These are phyloP conservation scores for Vanessa tameamea DNA, from an alignment of 1,140 invertebrate genomes.

Conservation along the genomic window DNA sequence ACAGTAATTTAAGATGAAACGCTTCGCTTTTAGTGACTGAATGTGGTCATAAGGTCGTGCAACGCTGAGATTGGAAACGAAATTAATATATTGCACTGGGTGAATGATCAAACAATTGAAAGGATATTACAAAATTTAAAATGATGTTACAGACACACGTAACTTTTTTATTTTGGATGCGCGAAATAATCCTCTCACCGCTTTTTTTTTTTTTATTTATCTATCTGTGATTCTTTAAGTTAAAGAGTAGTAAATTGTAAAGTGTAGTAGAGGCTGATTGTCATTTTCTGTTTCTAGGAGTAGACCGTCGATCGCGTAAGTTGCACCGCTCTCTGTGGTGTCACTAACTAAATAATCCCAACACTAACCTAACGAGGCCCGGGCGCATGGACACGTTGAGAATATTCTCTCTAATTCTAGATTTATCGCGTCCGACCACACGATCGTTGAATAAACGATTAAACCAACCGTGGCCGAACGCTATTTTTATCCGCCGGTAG, in stretches of 20 bases:
- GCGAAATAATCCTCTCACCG: constrained; percentile 70
- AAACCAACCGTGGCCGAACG: constrained; percentile 44
- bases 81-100: constrained; percentile 56
- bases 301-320: constrained; percentile 82
- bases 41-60: constrained; percentile 54
- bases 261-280: constrained; percentile 75
- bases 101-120: constrained; percentile 41
- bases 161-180: constrained; percentile 63
- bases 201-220: constrained; percentile 57
- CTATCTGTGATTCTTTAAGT: constrained; percentile 53
- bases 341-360: constrained; percentile 75
- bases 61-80: constrained; percentile 57
- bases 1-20: constrained; percentile 34
- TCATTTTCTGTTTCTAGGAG: constrained; percentile 82
- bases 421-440: constrained; percentile 54
- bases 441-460: constrained; percentile 50
- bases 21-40: constrained; percentile 71
- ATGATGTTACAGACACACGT: constrained; percentile 33
- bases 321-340: constrained; percentile 79
- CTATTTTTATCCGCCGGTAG: constrained; percentile 66
- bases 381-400: constrained; percentile 50
- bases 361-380: constrained; percentile 66
- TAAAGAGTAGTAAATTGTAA: constrained; percentile 55
- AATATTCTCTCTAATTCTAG: constrained; percentile 44
- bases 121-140: constrained; percentile 37